Conservation (phyloP, 2,888 invertebrate species). For the Aspidapion aeneum region DNA sequence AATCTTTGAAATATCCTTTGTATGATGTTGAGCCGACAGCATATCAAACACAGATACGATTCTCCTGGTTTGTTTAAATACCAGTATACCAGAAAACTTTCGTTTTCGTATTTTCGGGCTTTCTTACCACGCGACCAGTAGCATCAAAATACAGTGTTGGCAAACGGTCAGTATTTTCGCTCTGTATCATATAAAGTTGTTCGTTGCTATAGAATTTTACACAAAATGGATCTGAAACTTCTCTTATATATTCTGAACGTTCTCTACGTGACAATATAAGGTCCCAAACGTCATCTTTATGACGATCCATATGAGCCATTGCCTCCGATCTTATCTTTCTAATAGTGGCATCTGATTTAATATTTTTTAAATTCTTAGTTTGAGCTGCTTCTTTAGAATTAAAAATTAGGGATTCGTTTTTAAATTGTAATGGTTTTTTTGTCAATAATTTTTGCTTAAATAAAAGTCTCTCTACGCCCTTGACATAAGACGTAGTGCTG, state of each 20-base stretch:
- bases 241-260: slow-evolving; percentile 25
- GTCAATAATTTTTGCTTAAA: not conserved
- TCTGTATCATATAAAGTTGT: slow-evolving; percentile 20
- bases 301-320: slow-evolving; percentile 11
- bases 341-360: slow-evolving; percentile 22
- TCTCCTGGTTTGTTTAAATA: slow-evolving; percentile 12
- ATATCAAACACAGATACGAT: slow-evolving; percentile 22
- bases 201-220: slow-evolving; percentile 24
- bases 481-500: not conserved
- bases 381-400: not conserved
- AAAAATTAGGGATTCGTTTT: slow-evolving; percentile 3
- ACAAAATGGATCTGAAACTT: slow-evolving; percentile 23
- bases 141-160: slow-evolving; percentile 26
- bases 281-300: slow-evolving; percentile 18
- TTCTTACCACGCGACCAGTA: slow-evolving; percentile 23
- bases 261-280: slow-evolving; percentile 20
- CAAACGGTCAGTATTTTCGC: slow-evolving; percentile 5
- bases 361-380: slow-evolving; percentile 16
- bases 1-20: slow-evolving; percentile 22
- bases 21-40: slow-evolving; percentile 15
- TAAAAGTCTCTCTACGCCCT: not conserved
- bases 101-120: slow-evolving; percentile 14
- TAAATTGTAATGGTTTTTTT: slow-evolving; percentile 10
- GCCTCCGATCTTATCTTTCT: slow-evolving; percentile 25
- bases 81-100: slow-evolving; percentile 22